Evolutionary conservation across 2,888 invertebrate species (phyloP), one percentile per base, ranked within the genome.

Genomic region (Andrena bicolor): DNA sequence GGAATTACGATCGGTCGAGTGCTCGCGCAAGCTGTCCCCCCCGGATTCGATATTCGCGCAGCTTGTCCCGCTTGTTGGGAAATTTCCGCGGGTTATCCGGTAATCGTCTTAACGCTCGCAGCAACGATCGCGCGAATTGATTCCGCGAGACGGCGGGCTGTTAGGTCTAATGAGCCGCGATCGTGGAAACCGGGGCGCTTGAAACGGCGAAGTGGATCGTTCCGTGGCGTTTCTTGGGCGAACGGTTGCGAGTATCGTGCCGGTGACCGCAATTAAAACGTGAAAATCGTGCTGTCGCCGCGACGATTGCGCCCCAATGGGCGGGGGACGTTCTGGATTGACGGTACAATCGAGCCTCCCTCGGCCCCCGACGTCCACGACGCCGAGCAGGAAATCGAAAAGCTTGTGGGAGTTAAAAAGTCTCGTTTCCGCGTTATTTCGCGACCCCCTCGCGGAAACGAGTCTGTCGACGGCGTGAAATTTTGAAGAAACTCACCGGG

Each of bases 261-360:
- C 0, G 26, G 56, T 49, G 60, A 23, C 60, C 35, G 60, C 51
- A 68, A 78, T 68, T 78, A 75, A 78, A 78, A 78, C 61, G 75
- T 53, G 74, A 73, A 77, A 74, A 77, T 77, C 77, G n/a, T n/a
- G 41, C 10, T 41, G 65, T 51, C 35, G 49, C 7, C 13, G 26
- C 48, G 30, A 30, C 60, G 60, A 23, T 30, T 48, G 60, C 60
- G 30, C 56, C 56, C 32, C 74, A 20, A 68, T 13, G 65, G 23
- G n/a, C 4, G 16, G 3, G 8, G 3, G 13, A 20, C 23, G 23
- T 8, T 3, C 10, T 26, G 10, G 56, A 74, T 66, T 66, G 77
- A 66, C 74, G 65, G 65, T 41, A 61, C 65, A 66, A 74, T 74
- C 65, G 74, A 7, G 23, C 20, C 16, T 23, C 3, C n/a, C 41